phyloP scores from a whole-genome alignment of 23 tunicate genomes.

The Phallusia fumigata region DNA sequence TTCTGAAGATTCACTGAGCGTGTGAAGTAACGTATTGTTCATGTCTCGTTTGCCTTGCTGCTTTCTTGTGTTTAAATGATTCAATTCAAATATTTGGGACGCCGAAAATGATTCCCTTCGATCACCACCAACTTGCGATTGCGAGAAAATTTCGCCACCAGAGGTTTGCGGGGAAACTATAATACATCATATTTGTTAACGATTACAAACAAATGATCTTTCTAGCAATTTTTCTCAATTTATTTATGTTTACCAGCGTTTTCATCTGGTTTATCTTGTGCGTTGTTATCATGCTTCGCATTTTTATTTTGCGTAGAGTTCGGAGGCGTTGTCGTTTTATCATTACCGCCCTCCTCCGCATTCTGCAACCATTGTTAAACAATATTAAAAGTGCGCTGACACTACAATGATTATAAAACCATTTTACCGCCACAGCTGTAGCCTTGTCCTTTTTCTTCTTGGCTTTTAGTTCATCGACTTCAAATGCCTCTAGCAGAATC shows the following conservation, averaged over 20 bases:
- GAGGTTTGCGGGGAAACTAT: too few relatives aligned
- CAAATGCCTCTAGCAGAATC: constrained; percentile 84
- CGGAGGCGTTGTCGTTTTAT: neutral
- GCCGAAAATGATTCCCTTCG: neutral
- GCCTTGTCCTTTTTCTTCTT: constrained; percentile 28
- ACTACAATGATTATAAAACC: neutral
- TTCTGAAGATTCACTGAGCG: neutral
- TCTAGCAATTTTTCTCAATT: too few relatives aligned
- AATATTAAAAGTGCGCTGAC: neutral
- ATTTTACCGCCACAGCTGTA: neutral
- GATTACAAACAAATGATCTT: too few relatives aligned
- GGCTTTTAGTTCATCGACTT: constrained; percentile 61
- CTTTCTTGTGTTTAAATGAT: neutral
- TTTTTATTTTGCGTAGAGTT: neutral
- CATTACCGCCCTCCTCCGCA: neutral
- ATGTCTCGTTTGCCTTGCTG: neutral
- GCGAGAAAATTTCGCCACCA: too few relatives aligned
- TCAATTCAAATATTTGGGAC: neutral
- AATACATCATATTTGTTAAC: too few relatives aligned
- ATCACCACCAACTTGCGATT: neutral
- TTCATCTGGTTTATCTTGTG: neutral
- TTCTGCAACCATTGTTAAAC: neutral
- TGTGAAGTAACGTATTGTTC: neutral
- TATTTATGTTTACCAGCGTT: neutral
- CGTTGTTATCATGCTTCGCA: neutral